These are phyloP conservation scores for Rhynchopsitta pachyrhyncha DNA, from an alignment of 2,113 vertebrate species.

Conservation along the genomic window DNA sequence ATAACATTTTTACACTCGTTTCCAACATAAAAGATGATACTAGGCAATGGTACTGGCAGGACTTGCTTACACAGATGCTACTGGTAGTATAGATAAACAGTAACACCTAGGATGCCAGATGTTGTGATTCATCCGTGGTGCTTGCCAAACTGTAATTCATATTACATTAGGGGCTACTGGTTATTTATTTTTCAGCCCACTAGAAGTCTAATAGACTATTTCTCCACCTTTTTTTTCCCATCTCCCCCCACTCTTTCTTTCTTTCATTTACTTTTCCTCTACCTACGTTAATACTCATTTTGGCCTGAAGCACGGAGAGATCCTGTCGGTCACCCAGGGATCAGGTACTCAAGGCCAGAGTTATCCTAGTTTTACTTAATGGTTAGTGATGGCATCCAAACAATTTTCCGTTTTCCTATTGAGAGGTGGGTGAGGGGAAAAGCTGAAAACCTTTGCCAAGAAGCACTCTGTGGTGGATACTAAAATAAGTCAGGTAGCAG, in stretches of 20 bases:
- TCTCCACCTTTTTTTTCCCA: not conserved
- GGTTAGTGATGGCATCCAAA: constrained; percentile 58
- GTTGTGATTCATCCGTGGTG: constrained; percentile 46
- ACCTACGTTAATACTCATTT: not conserved
- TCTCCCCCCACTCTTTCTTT: not conserved
- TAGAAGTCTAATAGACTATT: constrained; percentile 8
- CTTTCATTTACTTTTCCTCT: constrained; percentile 8
- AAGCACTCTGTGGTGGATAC: constrained; percentile 52
- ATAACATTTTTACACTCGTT: not conserved
- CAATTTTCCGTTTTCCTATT: constrained; percentile 62
- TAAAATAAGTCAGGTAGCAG: constrained; percentile 73
- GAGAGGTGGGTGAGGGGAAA: constrained; percentile 58
- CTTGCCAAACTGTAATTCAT: constrained; percentile 61
- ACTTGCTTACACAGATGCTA: constrained; percentile 59
- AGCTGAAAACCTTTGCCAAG: constrained; percentile 66
- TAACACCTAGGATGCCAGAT: constrained; percentile 69
- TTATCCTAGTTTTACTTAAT: constrained; percentile 41
- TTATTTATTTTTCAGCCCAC: constrained; percentile 56
- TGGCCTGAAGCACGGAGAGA: constrained; percentile 27
- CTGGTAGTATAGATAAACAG: constrained; percentile 52
- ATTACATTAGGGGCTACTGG: constrained; percentile 31
- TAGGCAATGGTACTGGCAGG: constrained; percentile 14
- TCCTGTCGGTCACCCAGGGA: constrained; percentile 1
- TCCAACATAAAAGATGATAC: not conserved
- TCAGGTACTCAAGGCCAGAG: constrained; percentile 16